Evolutionary conservation across 2,797 vertebrate species (phyloP), one percentile per base, ranked within the genome.

Genomic region (Poeciliopsis paucimaculata): DNA sequence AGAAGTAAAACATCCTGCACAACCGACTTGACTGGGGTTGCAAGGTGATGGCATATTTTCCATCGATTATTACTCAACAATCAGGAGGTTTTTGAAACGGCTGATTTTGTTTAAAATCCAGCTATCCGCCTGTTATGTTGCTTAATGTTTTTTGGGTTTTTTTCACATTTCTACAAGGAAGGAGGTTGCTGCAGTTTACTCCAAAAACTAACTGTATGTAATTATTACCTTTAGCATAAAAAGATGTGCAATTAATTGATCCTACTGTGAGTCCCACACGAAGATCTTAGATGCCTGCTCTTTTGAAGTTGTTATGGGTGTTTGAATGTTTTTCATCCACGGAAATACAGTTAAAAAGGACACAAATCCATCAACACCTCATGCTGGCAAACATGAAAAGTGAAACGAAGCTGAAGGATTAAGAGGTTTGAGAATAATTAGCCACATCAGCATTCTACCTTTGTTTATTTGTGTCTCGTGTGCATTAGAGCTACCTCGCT

Each of bases 381-480:
- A 82, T 70, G 53, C 76, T 78, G 62, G 9, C 47, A 75, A 78
- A 28, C 46, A 75, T 79, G 9, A 79, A 81, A 78, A 80, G 46
- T 80, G 15, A 77, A 68, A 51, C 11, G 34, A 76, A 34, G 51
- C 45, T 41, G 62, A 79, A 86, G 49, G 41, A 90, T 82, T 28
- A 85, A 86, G 60, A 75, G 51, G 62, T 80, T 64, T 75, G 15
- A 41, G 26, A 26, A 28, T 68, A 79, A 89, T 85, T 78, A 84
- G 83, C 85, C 77, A 70, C 76, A 64, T 91, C 92, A 90, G 87
- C 88, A 60, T 80, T 82, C 43, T 73, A 20, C 46, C 51, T 82
- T 80, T 91, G 45, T 86, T 88, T 84, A 60, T 84, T 91, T 87
- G 62, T 89, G 84, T 76, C 84, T 82, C 75, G 57, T 80, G 78